phyloP scores from a whole-genome alignment of 2,797 vertebrate genomes.

The Phrynocephalus forsythii region DNA sequence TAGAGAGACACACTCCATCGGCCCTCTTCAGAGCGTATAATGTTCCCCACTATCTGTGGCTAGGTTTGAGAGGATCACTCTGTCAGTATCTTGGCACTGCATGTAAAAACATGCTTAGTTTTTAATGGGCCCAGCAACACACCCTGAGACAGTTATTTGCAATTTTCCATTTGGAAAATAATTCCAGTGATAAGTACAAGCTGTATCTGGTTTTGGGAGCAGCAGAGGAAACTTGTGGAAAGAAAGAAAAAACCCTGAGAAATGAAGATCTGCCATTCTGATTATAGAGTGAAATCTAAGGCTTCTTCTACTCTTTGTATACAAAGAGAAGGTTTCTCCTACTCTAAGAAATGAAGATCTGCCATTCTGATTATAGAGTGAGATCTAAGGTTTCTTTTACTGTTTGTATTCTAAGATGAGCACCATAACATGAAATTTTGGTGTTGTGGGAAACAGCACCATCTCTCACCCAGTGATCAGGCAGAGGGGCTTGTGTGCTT shows the following conservation, averaged over 20 bases:
- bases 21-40: too few relatives aligned
- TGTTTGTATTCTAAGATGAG: not conserved
- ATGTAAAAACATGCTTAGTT: not conserved
- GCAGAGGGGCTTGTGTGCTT: too few relatives aligned
- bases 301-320: not conserved
- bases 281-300: not conserved
- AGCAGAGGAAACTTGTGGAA: too few relatives aligned
- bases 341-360: not conserved
- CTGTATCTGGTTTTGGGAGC: not conserved
- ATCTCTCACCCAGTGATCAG: too few relatives aligned
- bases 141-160: not conserved
- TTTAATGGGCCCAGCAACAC: not conserved
- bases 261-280: not conserved
- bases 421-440: too few relatives aligned
- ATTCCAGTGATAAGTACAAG: not conserved
- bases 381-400: not conserved
- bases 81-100: not conserved
- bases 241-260: not conserved
- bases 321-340: too few relatives aligned
- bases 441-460: too few relatives aligned
- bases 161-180: not conserved
- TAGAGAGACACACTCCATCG: too few relatives aligned
- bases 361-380: not conserved
- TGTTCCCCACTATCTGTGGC: not conserved
- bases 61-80: not conserved